These are phyloP conservation scores for Scyliorhinus canicula DNA, from an alignment of 2,797 vertebrate species.

Conservation along the genomic window DNA sequence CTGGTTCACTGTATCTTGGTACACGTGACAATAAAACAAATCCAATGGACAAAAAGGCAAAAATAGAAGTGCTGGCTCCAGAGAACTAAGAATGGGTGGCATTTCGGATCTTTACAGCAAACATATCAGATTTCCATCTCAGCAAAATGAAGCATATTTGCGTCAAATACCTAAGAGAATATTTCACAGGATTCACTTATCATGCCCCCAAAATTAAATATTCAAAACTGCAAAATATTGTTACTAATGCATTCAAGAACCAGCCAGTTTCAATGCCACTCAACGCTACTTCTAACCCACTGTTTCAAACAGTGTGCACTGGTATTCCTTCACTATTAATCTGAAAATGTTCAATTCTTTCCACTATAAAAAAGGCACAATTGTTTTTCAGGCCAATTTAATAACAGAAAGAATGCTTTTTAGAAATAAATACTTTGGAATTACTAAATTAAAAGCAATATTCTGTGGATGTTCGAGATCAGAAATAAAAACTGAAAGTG, in stretches of 20 bases:
- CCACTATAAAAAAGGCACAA: neutral
- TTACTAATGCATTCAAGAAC: neutral
- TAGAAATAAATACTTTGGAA: too few species aligned
- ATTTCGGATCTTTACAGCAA: neutral
- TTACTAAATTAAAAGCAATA: too few species aligned
- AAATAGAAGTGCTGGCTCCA: too few species aligned
- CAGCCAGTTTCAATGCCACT: neutral
- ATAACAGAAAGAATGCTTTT: neutral
- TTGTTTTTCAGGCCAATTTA: neutral
- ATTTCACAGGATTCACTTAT: neutral
- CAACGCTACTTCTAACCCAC: neutral
- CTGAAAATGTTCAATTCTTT: neutral
- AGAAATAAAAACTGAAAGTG: too few species aligned
- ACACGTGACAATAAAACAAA: too few species aligned
- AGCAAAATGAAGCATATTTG: neutral
- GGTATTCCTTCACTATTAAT: neutral
- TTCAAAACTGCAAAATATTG: neutral
- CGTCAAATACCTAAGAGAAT: neutral
- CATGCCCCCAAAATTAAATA: neutral
- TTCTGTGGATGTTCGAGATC: too few species aligned
- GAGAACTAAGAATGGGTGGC: neutral
- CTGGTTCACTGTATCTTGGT: too few species aligned
- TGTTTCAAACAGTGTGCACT: neutral
- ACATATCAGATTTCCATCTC: neutral
- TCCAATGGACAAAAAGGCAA: neutral